Base-by-base conservation (phyloP, 2,797 vertebrate genomes). In the Ptychobarbus kaznakovi region DNA sequence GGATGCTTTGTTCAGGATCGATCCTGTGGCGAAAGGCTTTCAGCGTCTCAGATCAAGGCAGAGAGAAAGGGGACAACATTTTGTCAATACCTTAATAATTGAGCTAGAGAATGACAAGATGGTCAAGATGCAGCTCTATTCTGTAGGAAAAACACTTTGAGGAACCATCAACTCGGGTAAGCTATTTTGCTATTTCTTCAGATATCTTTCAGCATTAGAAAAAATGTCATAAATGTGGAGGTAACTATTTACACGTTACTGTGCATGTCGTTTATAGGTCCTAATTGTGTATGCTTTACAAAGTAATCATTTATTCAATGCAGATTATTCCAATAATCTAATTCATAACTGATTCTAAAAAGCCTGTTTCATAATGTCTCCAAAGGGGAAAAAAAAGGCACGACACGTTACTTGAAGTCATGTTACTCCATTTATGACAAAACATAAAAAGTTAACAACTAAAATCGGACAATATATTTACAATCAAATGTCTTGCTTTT, bases 361-460 rank as follows among this genome's bases (percentile, higher is more conserved):
- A n/a, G 13, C 28, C 3, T 15, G 85, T 40, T 8, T 68, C 68
- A 35, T 93, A 25, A 51, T 70, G 77, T 63, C 3, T 51, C 16
- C 74, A 56, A 58, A 53, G 58, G 93, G 0, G 0, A 2, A 32
- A 95, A 94, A 94, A 92, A 94, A 93, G 94, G 94, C 95, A 95
- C 89, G 90, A 90, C 90, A 92, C 91, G 90, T 88, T 91, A 90
- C 93, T 94, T 93, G 90, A 93, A 95, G 94, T 93, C 93, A 96
- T 96, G 94, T 99, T 99, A 98, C 97, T 98, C 97, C 97, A 95
- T 98, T 97, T 98, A 97, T 96, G 97, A 96, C 96, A 97, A 99
- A 97, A 95, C 97, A 99, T 99, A 99, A 97, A 99, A 99, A 98
- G 96, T 97, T 95, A 98, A 99, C 97, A 99, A 96, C 97, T 97